Evolutionary conservation across 1,140 invertebrate species (phyloP).

Genomic region (Trypoxylus dichotomus): DNA sequence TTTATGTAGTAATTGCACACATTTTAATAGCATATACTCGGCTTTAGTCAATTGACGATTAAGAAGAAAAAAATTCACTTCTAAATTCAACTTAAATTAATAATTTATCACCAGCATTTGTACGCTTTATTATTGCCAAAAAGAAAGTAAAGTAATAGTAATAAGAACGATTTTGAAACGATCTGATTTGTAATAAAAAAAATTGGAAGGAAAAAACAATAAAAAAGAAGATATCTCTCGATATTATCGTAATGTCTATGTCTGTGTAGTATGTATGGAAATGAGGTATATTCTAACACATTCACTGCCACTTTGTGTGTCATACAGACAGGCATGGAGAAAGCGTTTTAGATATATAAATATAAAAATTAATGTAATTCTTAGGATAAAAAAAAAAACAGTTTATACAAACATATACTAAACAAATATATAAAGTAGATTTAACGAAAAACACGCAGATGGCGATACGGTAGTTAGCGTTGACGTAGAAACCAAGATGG

Average conservation of each 20-base stretch:
- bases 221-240: background rate
- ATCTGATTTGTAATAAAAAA: background rate
- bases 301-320: slow-evolving; percentile 35
- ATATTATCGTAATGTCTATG: slow-evolving; percentile 26
- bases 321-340: slow-evolving; percentile 32
- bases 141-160: background rate
- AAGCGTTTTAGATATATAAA: slow-evolving; percentile 26
- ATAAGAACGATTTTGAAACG: background rate
- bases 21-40: background rate
- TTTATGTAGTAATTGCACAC: background rate
- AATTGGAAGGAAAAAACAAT: background rate
- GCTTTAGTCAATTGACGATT: background rate
- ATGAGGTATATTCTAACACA: slow-evolving; percentile 33
- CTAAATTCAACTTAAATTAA: background rate
- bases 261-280: slow-evolving; percentile 34
- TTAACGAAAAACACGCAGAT: slow-evolving; percentile 18
- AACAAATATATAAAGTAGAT: slow-evolving; percentile 1
- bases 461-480: background rate
- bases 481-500: background rate
- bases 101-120: slow-evolving; percentile 8
- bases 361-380: slow-evolving; percentile 7
- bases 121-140: slow-evolving; percentile 4
- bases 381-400: background rate
- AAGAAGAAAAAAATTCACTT: background rate
- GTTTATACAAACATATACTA: background rate